These are phyloP conservation scores for Meloidogyne floridensis DNA, from an alignment of 1,140 invertebrate species.

Conservation along the genomic window DNA sequence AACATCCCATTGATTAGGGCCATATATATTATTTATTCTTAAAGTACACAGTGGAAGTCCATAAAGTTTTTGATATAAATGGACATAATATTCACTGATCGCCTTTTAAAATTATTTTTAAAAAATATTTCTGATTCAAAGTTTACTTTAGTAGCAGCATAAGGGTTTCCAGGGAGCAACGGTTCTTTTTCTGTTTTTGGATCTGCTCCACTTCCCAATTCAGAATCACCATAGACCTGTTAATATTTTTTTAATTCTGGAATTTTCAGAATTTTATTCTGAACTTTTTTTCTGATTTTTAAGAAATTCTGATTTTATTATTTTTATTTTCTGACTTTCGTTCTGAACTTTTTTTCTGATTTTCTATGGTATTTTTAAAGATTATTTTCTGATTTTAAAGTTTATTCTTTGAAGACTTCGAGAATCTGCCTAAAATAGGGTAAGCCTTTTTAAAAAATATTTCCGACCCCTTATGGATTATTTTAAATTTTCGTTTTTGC, in stretches of 20 bases:
- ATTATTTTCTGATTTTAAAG: neutral
- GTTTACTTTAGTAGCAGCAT: constrained; percentile 66
- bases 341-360: too few species aligned
- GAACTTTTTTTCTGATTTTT: neutral
- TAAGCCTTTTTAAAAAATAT: too few species aligned
- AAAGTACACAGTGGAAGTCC: constrained; percentile 65
- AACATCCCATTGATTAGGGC: constrained; percentile 67
- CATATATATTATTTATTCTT: constrained; percentile 67
- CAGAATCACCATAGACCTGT: constrained; percentile 64
- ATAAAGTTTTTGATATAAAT: constrained; percentile 47
- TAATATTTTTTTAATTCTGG: constrained; percentile 10
- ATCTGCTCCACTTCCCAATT: constrained; percentile 46
- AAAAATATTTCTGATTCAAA: constrained; percentile 36
- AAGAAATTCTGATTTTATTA: too few species aligned
- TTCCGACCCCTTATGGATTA: too few species aligned
- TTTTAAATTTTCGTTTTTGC: too few species aligned
- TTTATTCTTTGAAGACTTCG: too few species aligned
- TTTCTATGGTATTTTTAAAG: neutral
- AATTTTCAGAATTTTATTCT: too few species aligned
- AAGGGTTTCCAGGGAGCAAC: constrained; percentile 65
- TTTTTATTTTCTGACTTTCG: too few species aligned
- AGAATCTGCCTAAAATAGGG: too few species aligned
- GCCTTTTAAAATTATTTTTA: constrained; percentile 40
- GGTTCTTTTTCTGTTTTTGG: constrained; percentile 53
- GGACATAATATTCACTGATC: constrained; percentile 57